Percentiles rank a stretch among this genome's conserved stretches.
Conservation (phyloP, 1,140 invertebrate species). For the Leptinotarsa undecemlineata region DNA sequence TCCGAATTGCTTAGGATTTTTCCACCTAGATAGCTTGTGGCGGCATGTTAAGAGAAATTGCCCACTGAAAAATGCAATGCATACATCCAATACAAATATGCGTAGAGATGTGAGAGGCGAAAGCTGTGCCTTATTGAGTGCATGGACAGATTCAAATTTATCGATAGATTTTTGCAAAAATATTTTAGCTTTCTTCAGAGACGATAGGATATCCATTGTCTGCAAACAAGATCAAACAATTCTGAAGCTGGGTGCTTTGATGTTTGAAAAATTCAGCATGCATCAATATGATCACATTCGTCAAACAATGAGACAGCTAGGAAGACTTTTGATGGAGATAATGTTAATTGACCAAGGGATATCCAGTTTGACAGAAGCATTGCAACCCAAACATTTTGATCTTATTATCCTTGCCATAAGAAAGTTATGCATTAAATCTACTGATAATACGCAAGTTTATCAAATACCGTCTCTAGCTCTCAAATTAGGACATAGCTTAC, state of each 20-base stretch:
- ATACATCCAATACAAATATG: not conserved
- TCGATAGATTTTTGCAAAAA: not conserved
- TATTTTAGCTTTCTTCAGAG: slow-evolving; percentile 8
- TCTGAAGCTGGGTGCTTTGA: slow-evolving; percentile 21
- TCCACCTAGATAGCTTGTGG: slow-evolving; percentile 1
- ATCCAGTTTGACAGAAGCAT: not conserved
- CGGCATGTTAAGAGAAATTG: not conserved
- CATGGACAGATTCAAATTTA: not conserved
- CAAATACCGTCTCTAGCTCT: slow-evolving; percentile 4
- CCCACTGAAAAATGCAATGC: not conserved
- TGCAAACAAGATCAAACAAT: slow-evolving; percentile 17
- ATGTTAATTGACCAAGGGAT: not conserved
- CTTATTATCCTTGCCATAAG: not conserved
- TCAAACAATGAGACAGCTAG: not conserved
- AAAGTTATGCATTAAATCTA: not conserved
- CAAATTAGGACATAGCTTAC: not conserved
- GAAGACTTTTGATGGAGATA: not conserved
- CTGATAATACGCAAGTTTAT: not conserved
- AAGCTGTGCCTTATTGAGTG: not conserved
- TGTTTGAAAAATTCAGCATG: slow-evolving; percentile 25
- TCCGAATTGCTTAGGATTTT: slow-evolving; percentile 15
- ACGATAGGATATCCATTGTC: slow-evolving; percentile 22
- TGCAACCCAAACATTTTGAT: slow-evolving; percentile 1
- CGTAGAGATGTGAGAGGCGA: slow-evolving; percentile 2
- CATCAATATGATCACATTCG: not conserved